Evolutionary conservation across 2,113 vertebrate genomes (phyloP).

Genomic region (Paracanthobrama guichenoti): DNA sequence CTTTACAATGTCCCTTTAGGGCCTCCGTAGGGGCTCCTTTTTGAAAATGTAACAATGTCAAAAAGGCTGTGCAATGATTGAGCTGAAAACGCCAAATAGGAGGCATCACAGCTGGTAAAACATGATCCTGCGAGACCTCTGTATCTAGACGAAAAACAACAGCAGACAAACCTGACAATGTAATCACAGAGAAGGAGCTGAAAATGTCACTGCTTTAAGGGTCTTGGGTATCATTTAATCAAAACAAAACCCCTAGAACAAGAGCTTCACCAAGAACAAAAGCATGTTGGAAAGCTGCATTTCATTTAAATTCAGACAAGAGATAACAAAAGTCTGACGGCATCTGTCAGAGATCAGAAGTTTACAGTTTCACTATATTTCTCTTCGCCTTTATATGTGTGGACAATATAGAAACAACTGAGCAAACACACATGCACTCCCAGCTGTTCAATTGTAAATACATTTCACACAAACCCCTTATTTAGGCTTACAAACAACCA

Average conservation of each 20-base stretch:
- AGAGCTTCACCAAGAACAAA: background rate
- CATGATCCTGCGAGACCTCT: background rate
- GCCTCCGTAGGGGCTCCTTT: too few species aligned
- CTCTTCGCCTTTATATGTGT: conserved; percentile 30
- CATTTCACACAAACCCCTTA: conserved; percentile 25
- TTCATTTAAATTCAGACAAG: conserved; percentile 48
- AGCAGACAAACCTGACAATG: conserved; percentile 10
- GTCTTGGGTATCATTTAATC: background rate
- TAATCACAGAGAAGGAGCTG: background rate
- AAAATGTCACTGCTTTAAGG: background rate
- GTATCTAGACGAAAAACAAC: background rate
- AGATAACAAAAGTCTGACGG: conserved; percentile 59
- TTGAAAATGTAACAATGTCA: too few species aligned
- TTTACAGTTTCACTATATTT: conserved; percentile 51
- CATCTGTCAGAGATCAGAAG: conserved; percentile 57
- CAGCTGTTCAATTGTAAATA: conserved; percentile 31
- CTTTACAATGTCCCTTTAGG: too few species aligned
- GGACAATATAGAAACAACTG: conserved; percentile 37
- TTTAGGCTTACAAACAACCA: conserved; percentile 27
- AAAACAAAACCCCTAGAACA: background rate
- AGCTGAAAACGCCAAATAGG: background rate
- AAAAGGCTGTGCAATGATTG: background rate
- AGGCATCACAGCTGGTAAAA: conserved; percentile 1
- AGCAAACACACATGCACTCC: conserved; percentile 30
- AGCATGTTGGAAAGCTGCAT: conserved; percentile 51